phyloP scores from a whole-genome alignment of 2,888 invertebrate genomes.

The Machimus rusticus region DNA sequence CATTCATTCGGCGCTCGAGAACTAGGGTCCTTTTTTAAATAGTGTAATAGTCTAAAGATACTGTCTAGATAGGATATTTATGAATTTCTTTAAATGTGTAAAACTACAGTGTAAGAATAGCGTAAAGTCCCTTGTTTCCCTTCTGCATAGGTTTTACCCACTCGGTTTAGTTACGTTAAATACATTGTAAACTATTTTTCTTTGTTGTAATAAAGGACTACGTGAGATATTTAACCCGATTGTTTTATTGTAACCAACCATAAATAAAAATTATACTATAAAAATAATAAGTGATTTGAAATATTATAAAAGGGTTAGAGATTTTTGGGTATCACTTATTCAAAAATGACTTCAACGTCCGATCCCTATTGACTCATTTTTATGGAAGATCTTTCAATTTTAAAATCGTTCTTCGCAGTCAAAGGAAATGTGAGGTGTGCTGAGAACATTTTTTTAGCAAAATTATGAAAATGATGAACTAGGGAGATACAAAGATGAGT shows the following conservation, averaged over 20 bases:
- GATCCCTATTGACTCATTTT: too few relatives aligned
- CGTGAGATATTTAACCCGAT: slow-evolving; percentile 16
- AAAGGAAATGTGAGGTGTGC: too few relatives aligned
- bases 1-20: not conserved
- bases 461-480: too few relatives aligned
- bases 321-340: too few relatives aligned
- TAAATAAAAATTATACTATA: too few relatives aligned
- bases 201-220: slow-evolving; percentile 39
- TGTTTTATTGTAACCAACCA: not conserved
- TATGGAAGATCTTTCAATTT: too few relatives aligned
- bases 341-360: too few relatives aligned
- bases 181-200: slow-evolving; percentile 29
- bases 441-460: too few relatives aligned
- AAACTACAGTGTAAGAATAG: slow-evolving; percentile 17
- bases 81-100: slow-evolving; percentile 42
- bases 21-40: slow-evolving; percentile 26
- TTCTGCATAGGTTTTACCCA: slow-evolving; percentile 9
- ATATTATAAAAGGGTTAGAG: too few relatives aligned
- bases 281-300: too few relatives aligned
- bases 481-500: too few relatives aligned
- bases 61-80: slow-evolving; percentile 42
- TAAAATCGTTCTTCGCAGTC: too few relatives aligned
- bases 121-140: slow-evolving; percentile 14
- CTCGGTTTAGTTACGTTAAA: slow-evolving; percentile 17
- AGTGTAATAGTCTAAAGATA: slow-evolving; percentile 18